Conservation (phyloP, 2,888 invertebrate species). For the Stramonita haemastoma region DNA sequence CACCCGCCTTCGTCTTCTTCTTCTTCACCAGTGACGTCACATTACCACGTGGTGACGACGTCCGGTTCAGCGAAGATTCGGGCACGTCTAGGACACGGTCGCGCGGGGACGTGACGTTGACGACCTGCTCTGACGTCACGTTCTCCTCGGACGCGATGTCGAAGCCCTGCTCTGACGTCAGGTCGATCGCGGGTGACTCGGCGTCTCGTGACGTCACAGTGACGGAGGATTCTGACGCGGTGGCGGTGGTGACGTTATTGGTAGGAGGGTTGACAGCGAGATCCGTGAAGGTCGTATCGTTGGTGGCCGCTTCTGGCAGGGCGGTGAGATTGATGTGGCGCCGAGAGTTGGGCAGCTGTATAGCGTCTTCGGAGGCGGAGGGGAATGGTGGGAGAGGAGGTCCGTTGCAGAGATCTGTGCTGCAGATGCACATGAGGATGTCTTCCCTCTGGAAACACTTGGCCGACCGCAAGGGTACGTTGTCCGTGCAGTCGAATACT, state of each 20-base stretch:
- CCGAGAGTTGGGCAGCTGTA: background rate
- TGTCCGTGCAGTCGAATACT: constrained; percentile 27
- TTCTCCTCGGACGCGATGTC: background rate
- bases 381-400: background rate
- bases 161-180: constrained; percentile 1
- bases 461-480: background rate
- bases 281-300: no score
- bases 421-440: constrained; percentile 25
- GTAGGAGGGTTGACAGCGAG: background rate
- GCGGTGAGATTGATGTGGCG: background rate
- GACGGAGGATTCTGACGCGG: no score
- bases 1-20: background rate
- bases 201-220: no score
- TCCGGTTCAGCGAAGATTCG: no score
- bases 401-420: constrained; percentile 24
- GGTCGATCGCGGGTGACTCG: background rate
- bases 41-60: background rate
- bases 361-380: background rate
- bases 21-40: background rate
- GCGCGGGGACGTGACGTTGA: background rate
- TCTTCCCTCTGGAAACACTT: background rate
- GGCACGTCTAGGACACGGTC: background rate
- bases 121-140: background rate
- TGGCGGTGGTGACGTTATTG: no score
- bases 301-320: background rate